A percentile compares a stretch with the other conserved stretches of the same genome.
Conservation (phyloP, 2,888 invertebrate species). For the Patella caerulea region DNA sequence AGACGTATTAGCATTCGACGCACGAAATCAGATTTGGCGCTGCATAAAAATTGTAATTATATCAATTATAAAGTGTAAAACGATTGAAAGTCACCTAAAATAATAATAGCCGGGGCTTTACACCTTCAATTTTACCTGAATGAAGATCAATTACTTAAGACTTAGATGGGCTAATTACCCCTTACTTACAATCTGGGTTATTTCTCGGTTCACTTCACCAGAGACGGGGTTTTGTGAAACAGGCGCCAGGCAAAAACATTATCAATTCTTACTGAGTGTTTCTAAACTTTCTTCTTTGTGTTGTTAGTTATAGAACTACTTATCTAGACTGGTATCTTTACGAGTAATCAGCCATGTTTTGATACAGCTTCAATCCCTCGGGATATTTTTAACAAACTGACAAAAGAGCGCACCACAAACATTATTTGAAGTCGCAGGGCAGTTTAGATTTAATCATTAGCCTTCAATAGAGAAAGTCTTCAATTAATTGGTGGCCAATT, state of each 20-base stretch:
- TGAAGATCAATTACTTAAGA: slow-evolving; percentile 9
- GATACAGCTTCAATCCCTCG: slow-evolving; percentile 1
- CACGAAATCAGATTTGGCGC: not conserved
- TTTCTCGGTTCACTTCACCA: slow-evolving; percentile 8
- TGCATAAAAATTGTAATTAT: slow-evolving; percentile 9
- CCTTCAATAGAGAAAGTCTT: not conserved
- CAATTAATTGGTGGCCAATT: slow-evolving; percentile 7
- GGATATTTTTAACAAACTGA: slow-evolving; percentile 9
- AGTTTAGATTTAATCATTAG: slow-evolving; percentile 5
- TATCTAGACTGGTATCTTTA: not conserved
- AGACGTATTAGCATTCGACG: not conserved
- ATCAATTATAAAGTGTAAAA: slow-evolving; percentile 3
- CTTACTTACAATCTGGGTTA: not conserved
- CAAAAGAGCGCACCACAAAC: slow-evolving; percentile 2
- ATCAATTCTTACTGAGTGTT: slow-evolving; percentile 5
- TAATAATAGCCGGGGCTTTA: not conserved
- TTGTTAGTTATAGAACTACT: slow-evolving; percentile 7
- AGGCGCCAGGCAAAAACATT: slow-evolving; percentile 9
- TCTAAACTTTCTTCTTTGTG: slow-evolving; percentile 9
- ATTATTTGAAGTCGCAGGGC: not conserved
- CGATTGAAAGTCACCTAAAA: slow-evolving; percentile 1
- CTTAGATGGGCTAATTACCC: slow-evolving; percentile 7
- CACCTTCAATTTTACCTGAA: not conserved
- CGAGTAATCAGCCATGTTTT: slow-evolving; percentile 6
- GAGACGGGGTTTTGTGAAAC: not conserved